A percentile compares a stretch with the other conserved stretches of the same genome.
Conservation (phyloP, 2,797 vertebrate genomes). For the Mormyrops attenuatus region DNA sequence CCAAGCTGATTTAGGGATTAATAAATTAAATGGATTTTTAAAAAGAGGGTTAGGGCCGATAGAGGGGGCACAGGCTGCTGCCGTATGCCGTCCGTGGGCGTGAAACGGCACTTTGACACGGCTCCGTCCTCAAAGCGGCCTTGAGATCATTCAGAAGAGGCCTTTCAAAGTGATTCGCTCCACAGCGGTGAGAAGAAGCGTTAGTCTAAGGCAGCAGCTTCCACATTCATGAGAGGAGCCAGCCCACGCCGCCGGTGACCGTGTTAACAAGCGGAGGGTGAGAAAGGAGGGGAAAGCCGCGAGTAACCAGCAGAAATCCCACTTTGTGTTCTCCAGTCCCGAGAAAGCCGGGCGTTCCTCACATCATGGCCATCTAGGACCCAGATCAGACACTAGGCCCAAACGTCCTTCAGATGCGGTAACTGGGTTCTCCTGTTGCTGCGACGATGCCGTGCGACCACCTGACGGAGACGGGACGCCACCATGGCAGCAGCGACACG, state of each 20-base stretch:
- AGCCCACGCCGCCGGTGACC: not conserved
- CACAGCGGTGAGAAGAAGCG: not conserved
- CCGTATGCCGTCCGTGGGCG: not conserved
- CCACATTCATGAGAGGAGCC: not conserved
- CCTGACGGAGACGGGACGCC: not conserved
- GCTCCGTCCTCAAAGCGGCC: not conserved
- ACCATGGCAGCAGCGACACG: not conserved
- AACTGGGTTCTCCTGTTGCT: not conserved
- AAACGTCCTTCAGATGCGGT: not conserved
- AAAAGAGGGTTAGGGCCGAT: not conserved
- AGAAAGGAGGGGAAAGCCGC: not conserved
- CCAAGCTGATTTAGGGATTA: not conserved
- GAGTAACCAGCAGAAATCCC: not conserved
- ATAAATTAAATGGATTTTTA: not conserved
- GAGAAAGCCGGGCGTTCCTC: not conserved
- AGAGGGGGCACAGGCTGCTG: not conserved
- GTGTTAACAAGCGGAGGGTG: not conserved
- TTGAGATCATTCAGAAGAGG: slow-evolving; percentile 4
- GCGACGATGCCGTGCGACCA: not conserved
- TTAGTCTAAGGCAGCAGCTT: not conserved
- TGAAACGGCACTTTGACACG: not conserved
- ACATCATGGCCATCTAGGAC: not conserved
- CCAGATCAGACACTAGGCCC: not conserved
- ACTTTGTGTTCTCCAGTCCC: not conserved
- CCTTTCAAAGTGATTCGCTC: not conserved